These are phyloP conservation scores for Luscinia megarhynchos DNA, from an alignment of 2,797 vertebrate species.

Conservation along the genomic window DNA sequence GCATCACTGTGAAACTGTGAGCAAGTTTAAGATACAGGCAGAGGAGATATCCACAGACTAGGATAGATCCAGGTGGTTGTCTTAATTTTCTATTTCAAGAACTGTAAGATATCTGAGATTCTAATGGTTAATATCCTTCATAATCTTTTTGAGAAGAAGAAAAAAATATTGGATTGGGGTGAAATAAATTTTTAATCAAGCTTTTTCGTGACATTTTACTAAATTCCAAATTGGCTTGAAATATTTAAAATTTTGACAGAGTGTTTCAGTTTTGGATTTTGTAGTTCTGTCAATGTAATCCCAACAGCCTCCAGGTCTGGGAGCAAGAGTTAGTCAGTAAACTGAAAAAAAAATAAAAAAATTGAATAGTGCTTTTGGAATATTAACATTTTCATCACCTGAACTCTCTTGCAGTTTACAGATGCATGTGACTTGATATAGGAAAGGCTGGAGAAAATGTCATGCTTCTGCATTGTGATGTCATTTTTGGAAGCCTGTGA, in stretches of 20 bases:
- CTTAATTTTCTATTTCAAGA: not conserved
- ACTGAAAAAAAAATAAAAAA: too few species aligned
- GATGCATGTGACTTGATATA: not conserved
- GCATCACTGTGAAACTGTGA: not conserved
- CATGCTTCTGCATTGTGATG: not conserved
- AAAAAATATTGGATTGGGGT: not conserved
- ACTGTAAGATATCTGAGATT: not conserved
- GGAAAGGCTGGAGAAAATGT: not conserved
- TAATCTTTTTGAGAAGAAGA: not conserved
- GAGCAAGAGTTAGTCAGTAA: accelerated
- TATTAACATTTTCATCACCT: too few species aligned
- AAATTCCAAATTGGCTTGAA: not conserved
- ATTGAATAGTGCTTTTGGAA: not conserved
- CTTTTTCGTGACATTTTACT: not conserved
- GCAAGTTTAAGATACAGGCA: not conserved
- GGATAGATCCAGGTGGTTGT: not conserved
- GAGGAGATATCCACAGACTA: not conserved
- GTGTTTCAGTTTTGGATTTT: not conserved
- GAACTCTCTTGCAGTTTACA: not conserved
- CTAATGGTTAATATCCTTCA: not conserved
- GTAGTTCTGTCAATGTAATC: not conserved
- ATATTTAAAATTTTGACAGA: not conserved
- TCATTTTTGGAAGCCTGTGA: not conserved
- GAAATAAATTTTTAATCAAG: not conserved
- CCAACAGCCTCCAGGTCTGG: not conserved